Conservation (phyloP, 1,140 invertebrate species). For the Drosophila ambigua region DNA sequence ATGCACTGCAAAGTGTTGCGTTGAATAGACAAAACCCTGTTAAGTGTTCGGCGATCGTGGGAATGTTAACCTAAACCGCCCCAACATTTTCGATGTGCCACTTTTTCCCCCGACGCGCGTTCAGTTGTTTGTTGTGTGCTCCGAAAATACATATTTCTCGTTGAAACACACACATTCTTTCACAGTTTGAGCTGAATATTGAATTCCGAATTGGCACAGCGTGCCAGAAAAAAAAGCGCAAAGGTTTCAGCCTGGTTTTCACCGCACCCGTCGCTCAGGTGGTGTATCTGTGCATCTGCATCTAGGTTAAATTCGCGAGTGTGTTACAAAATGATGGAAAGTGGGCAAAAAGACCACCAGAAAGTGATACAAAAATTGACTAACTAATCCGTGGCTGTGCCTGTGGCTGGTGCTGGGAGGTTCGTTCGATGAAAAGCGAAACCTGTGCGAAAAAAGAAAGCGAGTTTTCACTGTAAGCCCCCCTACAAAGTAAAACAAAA, state of each 20-base stretch:
- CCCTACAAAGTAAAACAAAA: slow-evolving; percentile 1
- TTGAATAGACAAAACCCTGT: too few relatives aligned
- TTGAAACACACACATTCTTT: too few relatives aligned
- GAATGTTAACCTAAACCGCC: too few relatives aligned
- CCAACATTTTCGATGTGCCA: too few relatives aligned
- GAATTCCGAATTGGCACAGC: slow-evolving; percentile 4
- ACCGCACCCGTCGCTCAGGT: slow-evolving; percentile 40
- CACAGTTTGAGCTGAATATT: not conserved
- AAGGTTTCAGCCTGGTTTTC: slow-evolving; percentile 13
- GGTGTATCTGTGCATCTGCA: slow-evolving; percentile 48
- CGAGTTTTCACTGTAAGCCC: slow-evolving; percentile 60
- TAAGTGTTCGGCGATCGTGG: too few relatives aligned
- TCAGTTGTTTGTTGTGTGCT: too few relatives aligned
- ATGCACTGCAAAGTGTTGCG: too few relatives aligned
- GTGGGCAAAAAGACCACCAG: slow-evolving; percentile 68
- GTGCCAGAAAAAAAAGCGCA: not conserved
- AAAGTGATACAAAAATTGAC: slow-evolving; percentile 58
- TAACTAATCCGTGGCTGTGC: slow-evolving; percentile 38
- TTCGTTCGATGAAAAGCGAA: slow-evolving; percentile 67
- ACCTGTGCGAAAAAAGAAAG: slow-evolving; percentile 77
- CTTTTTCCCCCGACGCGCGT: too few relatives aligned
- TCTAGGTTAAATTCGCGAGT: slow-evolving; percentile 79
- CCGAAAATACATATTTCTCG: too few relatives aligned
- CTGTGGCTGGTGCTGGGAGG: slow-evolving; percentile 27
- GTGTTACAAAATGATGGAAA: slow-evolving; percentile 79